These are phyloP conservation scores for Heliocidaris erythrogramma DNA, from an alignment of 35 echinoderm and acorn worm species.

Conservation along the genomic window DNA sequence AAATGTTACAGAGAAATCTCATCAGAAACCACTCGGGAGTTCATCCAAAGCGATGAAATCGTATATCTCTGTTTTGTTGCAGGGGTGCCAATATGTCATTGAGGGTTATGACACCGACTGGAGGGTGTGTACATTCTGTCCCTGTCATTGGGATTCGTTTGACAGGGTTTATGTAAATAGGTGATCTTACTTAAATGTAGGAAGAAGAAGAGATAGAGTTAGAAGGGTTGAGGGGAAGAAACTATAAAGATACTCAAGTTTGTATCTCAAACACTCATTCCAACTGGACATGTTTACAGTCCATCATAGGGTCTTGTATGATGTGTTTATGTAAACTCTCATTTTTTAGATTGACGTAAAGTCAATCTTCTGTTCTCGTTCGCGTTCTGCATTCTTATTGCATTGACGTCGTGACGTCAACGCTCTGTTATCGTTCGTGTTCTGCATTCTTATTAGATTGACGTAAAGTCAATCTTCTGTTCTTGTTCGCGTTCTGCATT, in stretches of 20 bases:
- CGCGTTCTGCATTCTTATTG: too few species aligned
- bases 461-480: too few species aligned
- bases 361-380: too few species aligned
- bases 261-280: background rate
- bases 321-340: background rate
- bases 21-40: background rate
- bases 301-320: background rate
- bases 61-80: background rate
- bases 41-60: background rate
- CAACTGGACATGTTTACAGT: background rate
- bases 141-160: background rate
- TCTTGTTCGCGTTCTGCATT: too few species aligned
- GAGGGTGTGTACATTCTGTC: background rate
- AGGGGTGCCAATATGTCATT: background rate
- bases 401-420: too few species aligned
- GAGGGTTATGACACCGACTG: background rate
- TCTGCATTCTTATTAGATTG: too few species aligned
- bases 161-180: background rate
- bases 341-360: too few species aligned
- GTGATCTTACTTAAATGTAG: background rate
- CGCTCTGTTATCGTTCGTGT: too few species aligned
- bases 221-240: background rate
- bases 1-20: background rate
- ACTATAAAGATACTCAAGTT: too few species aligned
- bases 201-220: background rate